phyloP scores from a whole-genome alignment of 2,797 vertebrate species.

The Gymnopithys bicolor region DNA sequence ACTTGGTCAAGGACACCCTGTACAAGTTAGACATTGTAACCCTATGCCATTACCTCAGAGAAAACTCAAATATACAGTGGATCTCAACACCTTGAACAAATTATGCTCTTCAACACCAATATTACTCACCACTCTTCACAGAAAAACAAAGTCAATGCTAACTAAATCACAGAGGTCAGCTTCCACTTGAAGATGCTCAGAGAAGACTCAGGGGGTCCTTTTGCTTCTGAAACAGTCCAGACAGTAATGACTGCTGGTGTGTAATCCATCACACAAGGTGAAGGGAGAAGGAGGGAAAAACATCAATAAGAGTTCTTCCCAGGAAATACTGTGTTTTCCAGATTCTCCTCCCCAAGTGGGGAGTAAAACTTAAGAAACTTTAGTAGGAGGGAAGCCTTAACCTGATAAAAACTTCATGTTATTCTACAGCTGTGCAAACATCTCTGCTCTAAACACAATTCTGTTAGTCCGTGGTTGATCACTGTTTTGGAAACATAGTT shows the following conservation, averaged over 20 bases:
- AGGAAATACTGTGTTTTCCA: conserved; percentile 3
- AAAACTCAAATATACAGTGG: background rate
- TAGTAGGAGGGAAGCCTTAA: background rate
- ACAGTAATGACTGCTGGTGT: background rate
- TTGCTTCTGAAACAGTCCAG: background rate
- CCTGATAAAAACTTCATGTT: background rate
- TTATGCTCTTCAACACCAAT: background rate
- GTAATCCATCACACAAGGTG: background rate
- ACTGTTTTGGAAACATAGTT: background rate
- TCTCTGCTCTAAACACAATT: background rate
- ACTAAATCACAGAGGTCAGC: background rate
- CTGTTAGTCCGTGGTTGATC: background rate
- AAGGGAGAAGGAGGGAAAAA: background rate
- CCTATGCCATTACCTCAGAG: background rate
- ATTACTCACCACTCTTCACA: background rate
- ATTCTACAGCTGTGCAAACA: background rate
- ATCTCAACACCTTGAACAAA: background rate
- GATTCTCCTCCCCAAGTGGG: background rate
- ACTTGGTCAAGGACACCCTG: background rate
- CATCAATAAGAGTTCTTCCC: background rate
- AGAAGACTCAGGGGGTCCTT: background rate
- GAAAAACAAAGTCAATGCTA: background rate
- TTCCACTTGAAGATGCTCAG: background rate
- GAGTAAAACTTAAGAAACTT: conserved; percentile 21
- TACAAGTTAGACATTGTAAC: background rate